A percentile compares a stretch with the other conserved stretches of the same genome.
Conservation (phyloP, 2,797 vertebrate genomes). For the Poecilia picta region DNA sequence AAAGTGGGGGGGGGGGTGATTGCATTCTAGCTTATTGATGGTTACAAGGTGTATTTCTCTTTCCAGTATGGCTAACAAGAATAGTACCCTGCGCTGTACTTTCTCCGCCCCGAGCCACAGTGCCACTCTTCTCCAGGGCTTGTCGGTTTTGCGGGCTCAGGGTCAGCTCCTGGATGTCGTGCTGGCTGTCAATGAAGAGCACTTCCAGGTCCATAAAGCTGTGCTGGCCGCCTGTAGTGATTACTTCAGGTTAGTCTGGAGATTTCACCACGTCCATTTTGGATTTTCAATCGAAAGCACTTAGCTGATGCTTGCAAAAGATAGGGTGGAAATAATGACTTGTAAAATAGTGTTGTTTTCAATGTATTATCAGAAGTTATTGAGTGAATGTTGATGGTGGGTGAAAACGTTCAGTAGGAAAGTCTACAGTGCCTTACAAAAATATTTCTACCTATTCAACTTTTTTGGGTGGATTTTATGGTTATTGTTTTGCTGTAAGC, state of each 20-base stretch:
- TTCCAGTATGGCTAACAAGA: constrained; percentile 95
- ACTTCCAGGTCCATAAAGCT: constrained; percentile 94
- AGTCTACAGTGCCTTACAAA: neutral
- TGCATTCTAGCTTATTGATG: constrained; percentile 32
- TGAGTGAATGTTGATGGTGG: neutral
- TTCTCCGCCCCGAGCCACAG: constrained; percentile 96
- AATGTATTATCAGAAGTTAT: neutral
- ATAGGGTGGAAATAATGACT: neutral
- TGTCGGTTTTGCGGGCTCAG: constrained; percentile 89
- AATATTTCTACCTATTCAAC: neutral
- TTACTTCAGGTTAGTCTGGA: constrained; percentile 91
- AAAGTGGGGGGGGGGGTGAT: neutral
- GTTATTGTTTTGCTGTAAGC: neutral
- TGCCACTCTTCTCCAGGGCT: constrained; percentile 90
- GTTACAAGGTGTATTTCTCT: constrained; percentile 62
- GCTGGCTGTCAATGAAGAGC: constrained; percentile 91
- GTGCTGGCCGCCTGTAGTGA: constrained; percentile 98
- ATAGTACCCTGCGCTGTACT: constrained; percentile 89
- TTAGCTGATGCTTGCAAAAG: constrained; percentile 19
- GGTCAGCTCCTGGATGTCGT: constrained; percentile 95
- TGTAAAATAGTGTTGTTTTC: neutral
- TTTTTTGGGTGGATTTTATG: neutral
- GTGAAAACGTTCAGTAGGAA: neutral
- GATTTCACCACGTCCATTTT: constrained; percentile 21
- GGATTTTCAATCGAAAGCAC: constrained; percentile 36